These are phyloP conservation scores for Nemapogon koenigi DNA, from an alignment of 2,888 invertebrate species.

Conservation along the genomic window DNA sequence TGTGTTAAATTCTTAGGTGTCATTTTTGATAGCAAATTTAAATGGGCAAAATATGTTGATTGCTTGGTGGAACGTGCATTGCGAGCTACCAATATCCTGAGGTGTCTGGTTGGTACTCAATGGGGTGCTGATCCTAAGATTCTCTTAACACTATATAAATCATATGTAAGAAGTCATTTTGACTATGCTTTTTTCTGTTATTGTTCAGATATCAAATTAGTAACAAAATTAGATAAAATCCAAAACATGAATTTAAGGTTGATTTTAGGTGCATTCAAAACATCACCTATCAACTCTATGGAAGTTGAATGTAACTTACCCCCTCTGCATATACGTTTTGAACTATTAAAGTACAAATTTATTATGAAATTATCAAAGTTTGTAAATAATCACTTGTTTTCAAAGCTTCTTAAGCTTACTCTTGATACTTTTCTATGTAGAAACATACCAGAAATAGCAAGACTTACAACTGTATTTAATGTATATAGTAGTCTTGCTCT, in stretches of 20 bases:
- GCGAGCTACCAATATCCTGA: slow-evolving; percentile 1
- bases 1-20: neutral
- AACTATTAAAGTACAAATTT: slow-evolving; percentile 2
- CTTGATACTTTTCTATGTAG: neutral
- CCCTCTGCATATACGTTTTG: neutral
- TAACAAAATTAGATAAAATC: neutral
- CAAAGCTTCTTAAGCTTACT: neutral
- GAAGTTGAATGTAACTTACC: slow-evolving; percentile 2
- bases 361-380: neutral
- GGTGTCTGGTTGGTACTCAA: neutral
- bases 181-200: no score
- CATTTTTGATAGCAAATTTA: neutral
- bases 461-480: neutral
- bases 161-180: slow-evolving; percentile 2
- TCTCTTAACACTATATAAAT: slow-evolving; percentile 1
- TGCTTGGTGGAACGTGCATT: neutral
- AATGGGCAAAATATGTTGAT: slow-evolving; percentile 1
- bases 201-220: neutral
- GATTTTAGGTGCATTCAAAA: slow-evolving; percentile 4
- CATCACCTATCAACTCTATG: slow-evolving; percentile 4
- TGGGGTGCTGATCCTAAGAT: slow-evolving; percentile 8
- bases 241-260: slow-evolving; percentile 3
- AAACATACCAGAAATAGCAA: neutral
- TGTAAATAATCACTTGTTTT: neutral
- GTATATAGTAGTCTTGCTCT: slow-evolving; percentile 7